These are phyloP conservation scores for Girardinus metallicus DNA, from an alignment of 2,797 vertebrate genomes.

Conservation along the genomic window DNA sequence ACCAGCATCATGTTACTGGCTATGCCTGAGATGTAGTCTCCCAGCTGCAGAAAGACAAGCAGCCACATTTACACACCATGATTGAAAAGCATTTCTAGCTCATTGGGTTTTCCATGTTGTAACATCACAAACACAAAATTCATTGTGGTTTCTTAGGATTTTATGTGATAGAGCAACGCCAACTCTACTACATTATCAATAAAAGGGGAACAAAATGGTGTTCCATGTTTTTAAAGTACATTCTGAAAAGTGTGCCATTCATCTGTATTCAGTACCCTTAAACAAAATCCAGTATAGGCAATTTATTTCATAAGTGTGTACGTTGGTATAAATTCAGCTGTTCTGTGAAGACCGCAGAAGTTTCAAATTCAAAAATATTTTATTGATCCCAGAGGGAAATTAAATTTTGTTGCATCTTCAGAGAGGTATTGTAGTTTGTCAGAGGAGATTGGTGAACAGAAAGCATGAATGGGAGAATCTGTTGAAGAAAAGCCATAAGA, in stretches of 20 bases:
- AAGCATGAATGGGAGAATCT: background rate
- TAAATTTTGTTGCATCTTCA: too few species aligned
- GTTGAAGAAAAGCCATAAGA: background rate
- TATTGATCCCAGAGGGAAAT: too few species aligned
- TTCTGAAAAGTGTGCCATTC: background rate
- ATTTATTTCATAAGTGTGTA: background rate
- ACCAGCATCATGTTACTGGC: conserved; percentile 92
- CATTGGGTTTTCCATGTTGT: background rate
- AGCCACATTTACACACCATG: conserved; percentile 1
- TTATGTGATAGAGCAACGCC: background rate
- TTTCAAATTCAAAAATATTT: too few species aligned
- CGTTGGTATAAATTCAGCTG: background rate
- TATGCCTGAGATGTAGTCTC: conserved; percentile 86
- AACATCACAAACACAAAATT: background rate
- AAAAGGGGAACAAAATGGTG: background rate
- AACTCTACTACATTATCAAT: background rate
- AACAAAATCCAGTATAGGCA: background rate
- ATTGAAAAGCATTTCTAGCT: background rate
- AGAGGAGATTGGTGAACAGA: background rate
- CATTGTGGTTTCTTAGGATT: background rate
- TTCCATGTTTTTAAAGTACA: background rate
- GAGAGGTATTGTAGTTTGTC: background rate
- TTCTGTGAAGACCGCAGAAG: background rate
- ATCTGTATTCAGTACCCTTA: background rate
- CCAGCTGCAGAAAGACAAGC: conserved; percentile 73